A percentile compares a stretch with the other conserved stretches of the same genome.
Conservation (phyloP, 1,140 invertebrate species). For the Trichonephila inaurata region DNA sequence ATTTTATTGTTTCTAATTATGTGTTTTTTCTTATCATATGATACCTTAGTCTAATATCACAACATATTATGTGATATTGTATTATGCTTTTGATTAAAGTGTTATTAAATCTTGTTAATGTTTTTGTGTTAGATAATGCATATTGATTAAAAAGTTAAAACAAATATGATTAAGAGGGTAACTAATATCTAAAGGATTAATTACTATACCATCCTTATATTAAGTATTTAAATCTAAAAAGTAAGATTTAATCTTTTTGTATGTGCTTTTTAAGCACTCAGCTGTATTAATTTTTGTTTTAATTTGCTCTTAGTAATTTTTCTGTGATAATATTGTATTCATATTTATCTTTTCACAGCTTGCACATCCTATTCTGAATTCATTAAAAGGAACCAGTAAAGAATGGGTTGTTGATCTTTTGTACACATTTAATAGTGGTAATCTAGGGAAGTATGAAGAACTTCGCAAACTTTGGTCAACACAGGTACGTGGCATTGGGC, state of each 20-base stretch:
- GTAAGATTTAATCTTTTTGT: constrained; percentile 15
- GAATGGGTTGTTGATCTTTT: constrained; percentile 93
- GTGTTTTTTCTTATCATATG: too few species aligned
- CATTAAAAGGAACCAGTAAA: constrained; percentile 90
- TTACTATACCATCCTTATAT: too few species aligned
- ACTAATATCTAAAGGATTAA: too few species aligned
- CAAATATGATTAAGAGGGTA: too few species aligned
- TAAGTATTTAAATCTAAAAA: neutral
- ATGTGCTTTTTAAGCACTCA: neutral
- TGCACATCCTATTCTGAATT: constrained; percentile 95
- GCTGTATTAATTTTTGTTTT: neutral
- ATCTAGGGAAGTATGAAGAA: constrained; percentile 92
- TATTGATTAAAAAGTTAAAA: too few species aligned
- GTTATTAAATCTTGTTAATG: too few species aligned
- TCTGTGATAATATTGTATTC: neutral
- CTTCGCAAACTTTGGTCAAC: constrained; percentile 89
- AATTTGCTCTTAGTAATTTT: neutral
- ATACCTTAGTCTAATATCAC: too few species aligned
- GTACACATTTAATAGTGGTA: constrained; percentile 95
- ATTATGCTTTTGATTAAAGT: too few species aligned
- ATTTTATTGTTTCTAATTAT: too few species aligned
- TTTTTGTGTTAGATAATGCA: too few species aligned
- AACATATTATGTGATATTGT: too few species aligned
- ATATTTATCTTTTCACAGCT: constrained; percentile 83
- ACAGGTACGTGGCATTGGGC: constrained; percentile 79